Evolutionary conservation across 2,113 vertebrate species (phyloP).

Genomic region (Chloropsis cyanopogon): DNA sequence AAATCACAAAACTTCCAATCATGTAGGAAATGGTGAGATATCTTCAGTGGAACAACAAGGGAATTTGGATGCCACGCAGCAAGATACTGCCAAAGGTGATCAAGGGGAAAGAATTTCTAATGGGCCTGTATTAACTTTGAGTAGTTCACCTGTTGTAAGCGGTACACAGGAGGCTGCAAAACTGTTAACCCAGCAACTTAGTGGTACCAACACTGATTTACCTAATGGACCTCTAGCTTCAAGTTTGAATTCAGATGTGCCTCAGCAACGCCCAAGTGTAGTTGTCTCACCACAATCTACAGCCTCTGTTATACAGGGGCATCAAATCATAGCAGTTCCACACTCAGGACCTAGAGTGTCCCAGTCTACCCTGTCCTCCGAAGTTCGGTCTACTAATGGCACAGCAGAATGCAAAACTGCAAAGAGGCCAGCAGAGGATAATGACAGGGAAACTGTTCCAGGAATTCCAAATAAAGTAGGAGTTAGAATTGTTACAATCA

Average conservation of each 20-base stretch:
- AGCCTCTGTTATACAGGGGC: slow-evolving; percentile 82
- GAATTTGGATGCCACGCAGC: slow-evolving; percentile 83
- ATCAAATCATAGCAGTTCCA: slow-evolving; percentile 79
- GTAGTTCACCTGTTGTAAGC: slow-evolving; percentile 76
- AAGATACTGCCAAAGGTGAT: slow-evolving; percentile 98
- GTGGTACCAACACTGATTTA: slow-evolving; percentile 83
- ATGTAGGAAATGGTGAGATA: slow-evolving; percentile 96
- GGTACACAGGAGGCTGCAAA: slow-evolving; percentile 76
- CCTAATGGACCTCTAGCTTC: slow-evolving; percentile 91
- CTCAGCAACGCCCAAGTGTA: slow-evolving; percentile 89
- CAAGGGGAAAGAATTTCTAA: slow-evolving; percentile 92
- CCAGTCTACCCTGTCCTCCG: slow-evolving; percentile 76
- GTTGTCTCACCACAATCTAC: slow-evolving; percentile 84
- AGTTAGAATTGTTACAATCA: slow-evolving; percentile 98
- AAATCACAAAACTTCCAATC: slow-evolving; percentile 99
- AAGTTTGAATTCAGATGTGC: slow-evolving; percentile 85
- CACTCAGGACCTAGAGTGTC: slow-evolving; percentile 79
- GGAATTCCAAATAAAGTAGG: slow-evolving; percentile 98
- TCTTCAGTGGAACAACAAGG: slow-evolving; percentile 83
- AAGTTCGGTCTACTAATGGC: slow-evolving; percentile 86
- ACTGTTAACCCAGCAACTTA: slow-evolving; percentile 78
- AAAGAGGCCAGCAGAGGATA: slow-evolving; percentile 92
- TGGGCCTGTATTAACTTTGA: slow-evolving; percentile 86
- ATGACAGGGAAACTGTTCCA: slow-evolving; percentile 82
- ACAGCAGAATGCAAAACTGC: slow-evolving; percentile 85